A percentile compares a stretch with the other conserved stretches of the same genome.
These are phyloP conservation scores for Zele albiditarsus DNA, from an alignment of 2,888 invertebrate genomes.

Conservation along the genomic window DNA sequence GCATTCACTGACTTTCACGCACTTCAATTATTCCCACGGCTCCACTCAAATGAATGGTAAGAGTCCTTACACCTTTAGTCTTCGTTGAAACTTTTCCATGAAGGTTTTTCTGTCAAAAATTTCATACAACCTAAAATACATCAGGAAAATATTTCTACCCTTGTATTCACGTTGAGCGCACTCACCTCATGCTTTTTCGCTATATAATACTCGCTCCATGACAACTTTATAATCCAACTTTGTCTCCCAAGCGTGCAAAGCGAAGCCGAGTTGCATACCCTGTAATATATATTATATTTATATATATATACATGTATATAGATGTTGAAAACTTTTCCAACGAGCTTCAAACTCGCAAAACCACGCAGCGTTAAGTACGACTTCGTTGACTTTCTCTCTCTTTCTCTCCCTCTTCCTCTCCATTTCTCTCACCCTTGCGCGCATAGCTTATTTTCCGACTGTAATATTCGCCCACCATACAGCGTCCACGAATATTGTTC, in stretches of 20 bases:
- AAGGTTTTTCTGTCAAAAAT: not conserved
- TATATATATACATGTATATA: no score
- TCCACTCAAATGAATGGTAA: no score
- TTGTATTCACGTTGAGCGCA: not conserved
- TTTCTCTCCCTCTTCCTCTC: no score
- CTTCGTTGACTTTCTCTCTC: not conserved
- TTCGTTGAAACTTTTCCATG: no score
- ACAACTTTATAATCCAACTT: conserved; percentile 54
- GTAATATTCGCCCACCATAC: no score
- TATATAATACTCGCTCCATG: conserved; percentile 22
- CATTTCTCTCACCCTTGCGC: no score
- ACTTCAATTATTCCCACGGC: no score
- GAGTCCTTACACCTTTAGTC: no score
- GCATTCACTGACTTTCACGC: no score
- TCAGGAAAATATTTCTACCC: not conserved
- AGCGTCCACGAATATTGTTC: no score
- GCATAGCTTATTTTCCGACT: no score
- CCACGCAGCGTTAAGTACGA: conserved; percentile 26
- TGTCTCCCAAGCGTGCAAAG: conserved; percentile 41
- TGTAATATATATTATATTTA: conserved; percentile 28
- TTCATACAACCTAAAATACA: not conserved
- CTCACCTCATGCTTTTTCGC: not conserved
- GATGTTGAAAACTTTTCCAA: conserved; percentile 35
- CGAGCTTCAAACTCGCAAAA: conserved; percentile 22
- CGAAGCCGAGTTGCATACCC: conserved; percentile 41